Evolutionary conservation across 2,797 vertebrate genomes (phyloP).

Genomic region (Alouatta caraya): DNA sequence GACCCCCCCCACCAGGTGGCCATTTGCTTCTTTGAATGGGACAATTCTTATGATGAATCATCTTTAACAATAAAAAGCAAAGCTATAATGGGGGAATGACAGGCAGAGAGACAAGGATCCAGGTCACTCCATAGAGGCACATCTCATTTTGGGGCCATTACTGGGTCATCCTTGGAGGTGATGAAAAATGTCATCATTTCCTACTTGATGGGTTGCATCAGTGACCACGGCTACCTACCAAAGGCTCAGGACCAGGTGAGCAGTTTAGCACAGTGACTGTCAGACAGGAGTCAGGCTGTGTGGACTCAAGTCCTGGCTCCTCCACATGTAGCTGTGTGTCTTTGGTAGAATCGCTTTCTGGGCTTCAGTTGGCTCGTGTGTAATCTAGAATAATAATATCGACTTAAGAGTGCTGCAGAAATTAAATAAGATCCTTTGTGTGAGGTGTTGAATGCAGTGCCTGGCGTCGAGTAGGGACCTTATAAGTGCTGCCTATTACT

Average conservation of each 20-base stretch:
- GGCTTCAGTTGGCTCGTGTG: neutral
- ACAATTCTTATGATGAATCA: neutral
- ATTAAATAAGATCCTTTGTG: neutral
- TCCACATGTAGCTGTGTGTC: neutral
- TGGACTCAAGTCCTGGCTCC: neutral
- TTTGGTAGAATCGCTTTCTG: neutral
- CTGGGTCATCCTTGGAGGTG: neutral
- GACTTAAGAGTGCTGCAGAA: neutral
- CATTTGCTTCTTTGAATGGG: neutral
- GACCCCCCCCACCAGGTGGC: too few relatives aligned
- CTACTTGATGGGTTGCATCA: neutral
- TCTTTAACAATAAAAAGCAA: neutral
- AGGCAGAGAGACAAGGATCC: neutral
- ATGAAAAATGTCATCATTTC: neutral
- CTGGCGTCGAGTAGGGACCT: neutral
- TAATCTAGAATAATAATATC: neutral
- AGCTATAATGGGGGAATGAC: neutral
- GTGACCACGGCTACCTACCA: neutral
- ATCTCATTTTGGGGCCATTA: too few relatives aligned
- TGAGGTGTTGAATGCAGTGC: neutral
- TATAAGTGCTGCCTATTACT: neutral
- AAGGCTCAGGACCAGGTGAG: neutral
- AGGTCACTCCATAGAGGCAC: neutral
- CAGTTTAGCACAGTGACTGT: neutral
- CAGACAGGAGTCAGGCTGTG: neutral